Evolutionary conservation across 2,797 vertebrate species (phyloP), one percentile per base, ranked within the genome.

Genomic region (Acanthurus tractus): DNA sequence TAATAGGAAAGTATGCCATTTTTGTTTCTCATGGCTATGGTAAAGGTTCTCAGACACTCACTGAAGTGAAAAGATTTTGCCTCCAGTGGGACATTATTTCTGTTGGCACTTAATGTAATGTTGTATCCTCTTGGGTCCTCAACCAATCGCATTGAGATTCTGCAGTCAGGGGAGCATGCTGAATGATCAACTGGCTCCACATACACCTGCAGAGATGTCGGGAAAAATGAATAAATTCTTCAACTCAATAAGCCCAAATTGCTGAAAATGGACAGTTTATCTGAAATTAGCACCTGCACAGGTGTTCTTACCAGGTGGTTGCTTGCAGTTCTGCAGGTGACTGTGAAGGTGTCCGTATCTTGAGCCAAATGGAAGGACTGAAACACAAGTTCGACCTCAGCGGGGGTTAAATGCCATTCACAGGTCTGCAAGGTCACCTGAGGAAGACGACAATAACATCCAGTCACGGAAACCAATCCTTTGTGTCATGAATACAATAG

Each of bases 61-160:
- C 95, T 10, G 40, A 94, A 94, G 62, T 93, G 82, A 90, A 97
- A 95, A 44, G 92, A 92, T 84, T 94, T 96, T 67, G 79, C 58
- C 57, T 88, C 82, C 68, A 96, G 77, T 48, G 92, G n/a, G 8
- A 62, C 63, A 17, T 83, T 46, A 65, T 84, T 71, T 63, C 73
- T 87, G 40, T 62, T 76, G 65, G 95, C 94, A 77, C 92, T 89
- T 90, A 97, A 70, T 18, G 86, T 90, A 64, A 97, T 70, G 59
- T 90, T 75, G 85, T 96, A 96, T 23, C 92, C 90, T 73, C 86
- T 84, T 20, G 82, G 90, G 83, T 96, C 89, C 22, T 96, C 92
- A 25, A 95, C 55, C 70, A 92, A 73, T 71, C 18, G 70, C 23
- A 95, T 58, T 4, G 75, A 81, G 79, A 94, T 38, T 81, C 86